Conservation (phyloP, 1,140 invertebrate genomes). For the Nomia melanderi region DNA sequence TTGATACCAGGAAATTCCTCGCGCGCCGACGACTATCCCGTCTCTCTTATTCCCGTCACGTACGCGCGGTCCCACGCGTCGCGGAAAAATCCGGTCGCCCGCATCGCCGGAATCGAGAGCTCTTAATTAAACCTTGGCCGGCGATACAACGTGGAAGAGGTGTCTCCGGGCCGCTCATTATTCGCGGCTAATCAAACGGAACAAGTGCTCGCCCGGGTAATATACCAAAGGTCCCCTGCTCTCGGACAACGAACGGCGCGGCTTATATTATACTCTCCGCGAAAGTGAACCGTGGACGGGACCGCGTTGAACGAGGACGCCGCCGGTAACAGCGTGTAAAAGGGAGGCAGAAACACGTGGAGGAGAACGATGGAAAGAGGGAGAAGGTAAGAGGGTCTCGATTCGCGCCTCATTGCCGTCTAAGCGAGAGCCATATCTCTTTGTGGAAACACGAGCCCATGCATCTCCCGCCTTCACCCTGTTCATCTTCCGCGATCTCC, state of each 20-base stretch:
- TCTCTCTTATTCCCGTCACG: conserved; percentile 4
- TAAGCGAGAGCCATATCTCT: conserved; percentile 70
- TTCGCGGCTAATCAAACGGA: conserved; percentile 58
- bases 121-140: conserved; percentile 33
- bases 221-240: conserved; percentile 21
- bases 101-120: conserved; percentile 21
- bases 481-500: conserved; percentile 69
- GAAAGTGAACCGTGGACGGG: too few relatives aligned
- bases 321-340: neutral
- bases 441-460: conserved; percentile 71
- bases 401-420: conserved; percentile 67
- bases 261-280: too few relatives aligned
- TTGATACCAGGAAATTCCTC: conserved; percentile 7
- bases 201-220: conserved; percentile 48
- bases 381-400: conserved; percentile 52
- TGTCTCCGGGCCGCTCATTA: conserved; percentile 37
- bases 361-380: conserved; percentile 2
- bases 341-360: neutral
- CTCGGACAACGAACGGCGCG: too few relatives aligned
- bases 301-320: too few relatives aligned
- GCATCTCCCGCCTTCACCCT: conserved; percentile 67
- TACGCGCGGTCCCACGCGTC: neutral
- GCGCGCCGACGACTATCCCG: neutral
- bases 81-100: neutral
- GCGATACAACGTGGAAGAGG: neutral